Conservation (phyloP, 2,113 vertebrate species). For the Istiophorus platypterus region DNA sequence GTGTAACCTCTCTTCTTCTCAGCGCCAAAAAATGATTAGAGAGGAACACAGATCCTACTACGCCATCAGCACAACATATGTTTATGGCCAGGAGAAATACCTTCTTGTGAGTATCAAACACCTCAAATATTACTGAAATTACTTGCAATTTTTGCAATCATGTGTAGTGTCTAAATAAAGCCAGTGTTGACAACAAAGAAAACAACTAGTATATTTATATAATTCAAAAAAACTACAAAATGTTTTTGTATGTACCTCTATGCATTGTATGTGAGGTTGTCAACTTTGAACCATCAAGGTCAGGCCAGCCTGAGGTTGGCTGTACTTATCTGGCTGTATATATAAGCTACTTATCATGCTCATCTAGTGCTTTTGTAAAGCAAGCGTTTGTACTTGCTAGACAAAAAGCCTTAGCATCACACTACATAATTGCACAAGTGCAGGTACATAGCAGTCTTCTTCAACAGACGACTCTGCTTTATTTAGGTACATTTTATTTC, state of each 20-base stretch:
- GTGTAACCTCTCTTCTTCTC: slow-evolving; percentile 3
- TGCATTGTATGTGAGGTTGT: neutral
- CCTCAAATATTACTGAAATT: neutral
- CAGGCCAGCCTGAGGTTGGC: slow-evolving; percentile 18
- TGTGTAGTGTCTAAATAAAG: neutral
- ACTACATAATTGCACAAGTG: neutral
- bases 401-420: slow-evolving; percentile 15
- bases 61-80: slow-evolving; percentile 94
- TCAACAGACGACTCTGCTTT: neutral
- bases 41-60: slow-evolving; percentile 96
- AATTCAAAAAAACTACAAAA: neutral
- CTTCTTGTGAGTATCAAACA: slow-evolving; percentile 89
- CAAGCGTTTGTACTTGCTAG: slow-evolving; percentile 24
- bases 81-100: slow-evolving; percentile 98
- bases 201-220: too few relatives aligned
- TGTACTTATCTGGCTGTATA: slow-evolving; percentile 37
- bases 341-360: slow-evolving; percentile 54
- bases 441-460: neutral
- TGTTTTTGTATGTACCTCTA: neutral
- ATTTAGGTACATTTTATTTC: neutral
- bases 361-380: slow-evolving; percentile 43
- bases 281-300: slow-evolving; percentile 4
- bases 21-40: slow-evolving; percentile 84
- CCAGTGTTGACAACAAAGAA: neutral
- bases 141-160: neutral